phyloP scores from a whole-genome alignment of 2,888 invertebrate species.

The Lasioglossum figueresi region DNA sequence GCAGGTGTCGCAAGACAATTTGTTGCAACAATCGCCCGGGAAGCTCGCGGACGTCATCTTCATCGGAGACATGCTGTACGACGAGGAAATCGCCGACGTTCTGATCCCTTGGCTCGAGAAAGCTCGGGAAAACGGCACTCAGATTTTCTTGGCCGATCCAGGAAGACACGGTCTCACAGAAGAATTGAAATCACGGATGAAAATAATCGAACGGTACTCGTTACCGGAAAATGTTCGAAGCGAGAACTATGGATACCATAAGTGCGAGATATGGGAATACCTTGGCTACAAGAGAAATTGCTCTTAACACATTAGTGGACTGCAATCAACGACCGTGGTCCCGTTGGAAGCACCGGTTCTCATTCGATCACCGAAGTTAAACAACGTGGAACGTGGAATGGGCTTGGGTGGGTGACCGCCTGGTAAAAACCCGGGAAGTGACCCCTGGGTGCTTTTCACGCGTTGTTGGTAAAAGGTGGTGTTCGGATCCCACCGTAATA shows the following conservation, averaged over 20 bases:
- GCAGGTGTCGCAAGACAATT: slow-evolving; percentile 82
- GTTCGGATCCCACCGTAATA: too few species aligned
- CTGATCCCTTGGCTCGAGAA: slow-evolving; percentile 86
- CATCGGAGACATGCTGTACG: slow-evolving; percentile 90
- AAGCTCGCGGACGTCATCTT: slow-evolving; percentile 86
- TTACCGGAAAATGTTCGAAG: slow-evolving; percentile 44
- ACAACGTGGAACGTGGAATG: too few species aligned
- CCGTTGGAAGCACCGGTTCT: too few species aligned
- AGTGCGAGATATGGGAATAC: slow-evolving; percentile 50
- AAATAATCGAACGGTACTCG: slow-evolving; percentile 71
- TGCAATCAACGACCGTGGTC: too few species aligned
- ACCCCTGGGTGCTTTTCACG: too few species aligned
- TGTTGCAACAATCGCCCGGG: slow-evolving; percentile 77
- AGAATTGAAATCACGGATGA: slow-evolving; percentile 81
- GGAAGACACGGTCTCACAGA: slow-evolving; percentile 86
- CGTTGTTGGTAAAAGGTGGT: too few species aligned
- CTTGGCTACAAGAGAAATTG: not conserved
- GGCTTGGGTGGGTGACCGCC: too few species aligned
- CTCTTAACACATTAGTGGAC: not conserved
- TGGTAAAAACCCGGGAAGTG: too few species aligned
- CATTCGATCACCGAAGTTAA: too few species aligned
- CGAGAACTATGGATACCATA: slow-evolving; percentile 55
- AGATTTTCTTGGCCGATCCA: slow-evolving; percentile 87
- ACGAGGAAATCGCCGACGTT: slow-evolving; percentile 85
- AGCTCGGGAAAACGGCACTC: slow-evolving; percentile 64